Base-by-base conservation (phyloP, 35 echinoderm and acorn worm genomes). In the Diadema setosum region DNA sequence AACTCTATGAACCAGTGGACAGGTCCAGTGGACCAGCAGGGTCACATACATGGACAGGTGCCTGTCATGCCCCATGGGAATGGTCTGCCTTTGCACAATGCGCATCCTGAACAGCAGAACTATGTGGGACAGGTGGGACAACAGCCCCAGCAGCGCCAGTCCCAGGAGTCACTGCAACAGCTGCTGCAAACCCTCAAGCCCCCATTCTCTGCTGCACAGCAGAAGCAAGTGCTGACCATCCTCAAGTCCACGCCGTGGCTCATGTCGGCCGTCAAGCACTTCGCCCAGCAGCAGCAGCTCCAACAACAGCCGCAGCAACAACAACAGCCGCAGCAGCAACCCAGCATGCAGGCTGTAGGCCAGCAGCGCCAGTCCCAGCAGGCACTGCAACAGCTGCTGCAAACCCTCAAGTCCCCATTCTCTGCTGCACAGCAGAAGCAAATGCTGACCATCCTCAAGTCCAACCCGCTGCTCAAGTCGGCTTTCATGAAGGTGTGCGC, bases 391-490 rank as follows among this genome's bases (percentile, higher is more conserved):
- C 96, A 99, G 65, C 82, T 99, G 48, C 78, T 99, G 32, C 89
- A 94, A 39, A 92, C 93, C 11, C 82, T 99, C 48, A 99, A 94
- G 74, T 87, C 82, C 16, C 88, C 87, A 31, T 69, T 76, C 15
- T 70, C 93, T 4, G 58, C 88, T 80, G 89, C 91, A 43, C 93
- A 99, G 46, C 96, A 99, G 80, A 92, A 99, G 75, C 90, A 99
- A 65, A 92, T 98, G 56, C 48, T 87, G 83, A 58, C 46, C 65
- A 88, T 98, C 29, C 85, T 98, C 17, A 98, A 94, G 86, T 92
- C 88, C n/a, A 98, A 98, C 81, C 96, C 96, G 45, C 89, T 86
- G 70, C 90, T 98, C 39, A 94, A 94, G 89, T 92, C 96, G 17
- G 84, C 93, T 24, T 94, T 98, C 73, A 98, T 98, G 58, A 98